These are phyloP conservation scores for Drosophila ananassae DNA, from an alignment of 1,140 invertebrate species.

Conservation along the genomic window DNA sequence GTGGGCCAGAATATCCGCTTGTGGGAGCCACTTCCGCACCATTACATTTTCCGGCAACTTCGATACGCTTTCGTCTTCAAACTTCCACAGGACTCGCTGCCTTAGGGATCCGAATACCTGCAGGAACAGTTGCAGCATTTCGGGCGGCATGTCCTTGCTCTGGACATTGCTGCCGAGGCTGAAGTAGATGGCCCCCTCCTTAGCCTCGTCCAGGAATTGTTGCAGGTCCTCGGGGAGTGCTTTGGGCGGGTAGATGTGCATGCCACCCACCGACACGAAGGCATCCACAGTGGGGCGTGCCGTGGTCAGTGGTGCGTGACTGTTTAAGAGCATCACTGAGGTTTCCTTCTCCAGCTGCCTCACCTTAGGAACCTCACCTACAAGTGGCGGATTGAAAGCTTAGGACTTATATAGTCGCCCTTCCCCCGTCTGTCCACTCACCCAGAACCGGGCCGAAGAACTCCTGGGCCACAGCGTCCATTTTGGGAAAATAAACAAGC, in stretches of 20 bases:
- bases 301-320: conserved; percentile 74
- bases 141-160: conserved; percentile 83
- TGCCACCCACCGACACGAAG: conserved; percentile 80
- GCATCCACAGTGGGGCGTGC: conserved; percentile 65
- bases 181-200: conserved; percentile 86
- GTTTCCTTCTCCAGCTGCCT: conserved; percentile 84
- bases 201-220: conserved; percentile 83
- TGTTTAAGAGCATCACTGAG: conserved; percentile 82
- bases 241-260: conserved; percentile 82
- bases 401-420: too few relatives aligned
- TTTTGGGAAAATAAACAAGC: conserved; percentile 70
- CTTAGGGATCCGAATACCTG: conserved; percentile 85
- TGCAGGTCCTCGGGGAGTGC: conserved; percentile 80
- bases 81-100: conserved; percentile 88
- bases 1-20: conserved; percentile 87
- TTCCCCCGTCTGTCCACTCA: conserved; percentile 25
- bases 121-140: conserved; percentile 84
- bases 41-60: conserved; percentile 86
- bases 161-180: conserved; percentile 85
- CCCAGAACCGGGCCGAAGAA: conserved; percentile 75
- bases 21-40: conserved; percentile 87
- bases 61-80: conserved; percentile 85
- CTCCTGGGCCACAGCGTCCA: conserved; percentile 74
- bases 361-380: conserved; percentile 84
- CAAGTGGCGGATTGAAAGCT: conserved; percentile 8